These are phyloP conservation scores for Toxostoma redivivum DNA, from an alignment of 2,113 vertebrate species.

Conservation along the genomic window DNA sequence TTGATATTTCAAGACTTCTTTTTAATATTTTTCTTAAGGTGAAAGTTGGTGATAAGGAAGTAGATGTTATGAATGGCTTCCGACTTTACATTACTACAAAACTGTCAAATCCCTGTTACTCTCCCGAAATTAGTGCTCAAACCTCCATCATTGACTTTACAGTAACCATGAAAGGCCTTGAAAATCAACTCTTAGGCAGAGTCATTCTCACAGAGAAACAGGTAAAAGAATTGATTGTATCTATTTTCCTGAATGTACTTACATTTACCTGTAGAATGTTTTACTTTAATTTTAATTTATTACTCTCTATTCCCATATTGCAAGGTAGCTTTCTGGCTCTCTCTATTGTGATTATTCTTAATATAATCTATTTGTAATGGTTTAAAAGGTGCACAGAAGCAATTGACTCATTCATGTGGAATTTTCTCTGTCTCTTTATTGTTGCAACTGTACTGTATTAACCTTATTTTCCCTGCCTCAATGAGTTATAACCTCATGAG, in stretches of 20 bases:
- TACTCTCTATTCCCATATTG: not conserved
- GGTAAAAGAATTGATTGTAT: constrained; percentile 62
- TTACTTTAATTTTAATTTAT: not conserved
- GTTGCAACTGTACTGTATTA: not conserved
- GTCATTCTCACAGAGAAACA: constrained; percentile 95
- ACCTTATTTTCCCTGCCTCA: not conserved
- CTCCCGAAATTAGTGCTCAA: constrained; percentile 91
- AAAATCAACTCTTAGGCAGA: constrained; percentile 93
- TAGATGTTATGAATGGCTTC: constrained; percentile 92
- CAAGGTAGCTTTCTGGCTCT: not conserved
- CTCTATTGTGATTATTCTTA: not conserved
- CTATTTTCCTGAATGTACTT: not conserved
- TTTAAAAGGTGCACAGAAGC: not conserved
- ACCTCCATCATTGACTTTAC: constrained; percentile 95
- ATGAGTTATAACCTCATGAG: not conserved
- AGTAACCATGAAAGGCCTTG: constrained; percentile 92
- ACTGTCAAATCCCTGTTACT: constrained; percentile 90
- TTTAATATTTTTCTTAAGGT: constrained; percentile 77
- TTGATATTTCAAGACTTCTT: not conserved
- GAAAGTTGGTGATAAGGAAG: constrained; percentile 93
- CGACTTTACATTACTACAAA: constrained; percentile 93
- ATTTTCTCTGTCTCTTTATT: not conserved
- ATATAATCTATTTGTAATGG: not conserved
- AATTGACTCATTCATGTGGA: not conserved
- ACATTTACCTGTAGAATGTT: not conserved